A percentile compares a stretch with the other conserved stretches of the same genome.
Conservation (phyloP, 2,797 vertebrate species). For the Falco naumanni region DNA sequence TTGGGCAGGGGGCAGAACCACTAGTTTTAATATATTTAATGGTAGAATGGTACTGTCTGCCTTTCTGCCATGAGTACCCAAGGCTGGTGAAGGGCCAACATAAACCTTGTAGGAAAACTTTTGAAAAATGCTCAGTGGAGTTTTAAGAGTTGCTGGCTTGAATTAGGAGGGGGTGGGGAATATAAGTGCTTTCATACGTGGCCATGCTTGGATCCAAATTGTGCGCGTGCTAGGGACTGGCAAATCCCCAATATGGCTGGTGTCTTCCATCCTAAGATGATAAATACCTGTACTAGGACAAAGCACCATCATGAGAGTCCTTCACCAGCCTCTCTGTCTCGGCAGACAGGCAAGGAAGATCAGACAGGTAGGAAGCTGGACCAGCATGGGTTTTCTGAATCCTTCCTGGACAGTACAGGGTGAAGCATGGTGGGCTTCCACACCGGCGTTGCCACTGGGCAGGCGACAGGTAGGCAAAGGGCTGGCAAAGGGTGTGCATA, state of each 20-base stretch:
- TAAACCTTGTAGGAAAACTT: neutral
- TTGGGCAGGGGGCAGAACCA: neutral
- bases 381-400: neutral
- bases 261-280: neutral
- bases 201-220: neutral
- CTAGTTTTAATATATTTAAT: neutral
- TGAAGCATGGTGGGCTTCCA: neutral
- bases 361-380: neutral
- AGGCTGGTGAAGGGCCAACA: neutral
- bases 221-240: neutral
- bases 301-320: neutral
- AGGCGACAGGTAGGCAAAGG: fast-evolving
- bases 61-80: neutral
- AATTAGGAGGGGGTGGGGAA: neutral
- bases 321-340: neutral
- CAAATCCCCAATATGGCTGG: neutral
- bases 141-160: neutral
- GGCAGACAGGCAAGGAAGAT: neutral
- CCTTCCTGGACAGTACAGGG: neutral
- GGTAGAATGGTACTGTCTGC: neutral
- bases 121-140: neutral
- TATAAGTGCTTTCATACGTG: neutral
- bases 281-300: neutral
- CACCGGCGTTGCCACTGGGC: neutral
- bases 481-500: neutral